These are phyloP conservation scores for Chelonoidis abingdonii DNA, from an alignment of 2,113 vertebrate species.

Conservation along the genomic window DNA sequence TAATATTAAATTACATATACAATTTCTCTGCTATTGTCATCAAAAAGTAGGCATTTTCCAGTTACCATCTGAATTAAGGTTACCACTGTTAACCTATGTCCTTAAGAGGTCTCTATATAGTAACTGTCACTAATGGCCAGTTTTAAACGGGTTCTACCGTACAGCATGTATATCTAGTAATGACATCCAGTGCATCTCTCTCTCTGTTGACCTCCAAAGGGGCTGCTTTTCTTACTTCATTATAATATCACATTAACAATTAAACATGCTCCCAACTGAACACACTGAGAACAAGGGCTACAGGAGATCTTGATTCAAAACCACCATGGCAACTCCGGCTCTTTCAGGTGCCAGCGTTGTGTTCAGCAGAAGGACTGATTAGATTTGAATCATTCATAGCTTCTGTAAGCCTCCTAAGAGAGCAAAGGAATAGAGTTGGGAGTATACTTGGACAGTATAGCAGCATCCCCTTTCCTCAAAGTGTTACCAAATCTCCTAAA, in stretches of 20 bases:
- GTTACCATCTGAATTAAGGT: background rate
- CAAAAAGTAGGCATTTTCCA: background rate
- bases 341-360: background rate
- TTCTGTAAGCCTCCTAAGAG: background rate
- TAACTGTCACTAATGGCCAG: background rate
- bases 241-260: background rate
- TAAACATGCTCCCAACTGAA: background rate
- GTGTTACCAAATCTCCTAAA: fast-evolving
- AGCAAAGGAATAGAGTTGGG: background rate
- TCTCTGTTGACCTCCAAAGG: background rate
- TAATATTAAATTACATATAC: background rate
- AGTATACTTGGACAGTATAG: fast-evolving
- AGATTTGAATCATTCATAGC: background rate
- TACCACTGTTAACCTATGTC: background rate
- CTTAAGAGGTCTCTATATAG: background rate
- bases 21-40: background rate
- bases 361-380: background rate
- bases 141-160: background rate
- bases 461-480: background rate
- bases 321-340: background rate
- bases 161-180: background rate
- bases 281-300: background rate
- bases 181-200: background rate
- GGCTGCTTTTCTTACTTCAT: conserved; percentile 8
- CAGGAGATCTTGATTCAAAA: background rate